Evolutionary conservation across 2,113 vertebrate species (phyloP).

Genomic region (Eidolon helvum): DNA sequence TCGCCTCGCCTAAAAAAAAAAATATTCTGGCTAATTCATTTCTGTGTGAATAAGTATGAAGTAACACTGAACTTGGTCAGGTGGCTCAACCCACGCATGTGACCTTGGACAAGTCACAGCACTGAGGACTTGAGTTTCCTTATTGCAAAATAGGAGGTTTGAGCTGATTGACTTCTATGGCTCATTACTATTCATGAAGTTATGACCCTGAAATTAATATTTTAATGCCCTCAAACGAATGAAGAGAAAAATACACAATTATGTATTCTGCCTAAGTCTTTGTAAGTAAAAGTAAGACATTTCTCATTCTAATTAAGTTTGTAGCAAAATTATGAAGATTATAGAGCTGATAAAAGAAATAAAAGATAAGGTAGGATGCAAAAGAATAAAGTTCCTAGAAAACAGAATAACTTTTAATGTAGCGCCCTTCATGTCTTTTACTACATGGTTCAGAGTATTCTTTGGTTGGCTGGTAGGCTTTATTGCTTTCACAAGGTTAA

Average conservation of each 20-base stretch:
- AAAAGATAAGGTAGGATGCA: background rate
- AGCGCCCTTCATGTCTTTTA: background rate
- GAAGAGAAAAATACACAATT: background rate
- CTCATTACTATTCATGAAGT: background rate
- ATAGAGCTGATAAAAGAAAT: constrained; percentile 12
- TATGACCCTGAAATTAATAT: background rate
- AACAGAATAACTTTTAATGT: constrained; percentile 8
- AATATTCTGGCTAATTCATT: background rate
- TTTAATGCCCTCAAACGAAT: background rate
- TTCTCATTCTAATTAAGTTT: background rate
- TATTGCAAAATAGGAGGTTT: background rate
- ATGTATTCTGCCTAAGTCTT: constrained; percentile 31
- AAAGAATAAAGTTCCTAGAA: background rate
- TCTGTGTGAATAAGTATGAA: background rate
- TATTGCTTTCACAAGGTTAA: constrained; percentile 58
- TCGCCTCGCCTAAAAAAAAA: too few species aligned
- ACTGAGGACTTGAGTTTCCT: background rate
- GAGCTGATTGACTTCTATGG: background rate
- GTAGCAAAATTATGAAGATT: constrained; percentile 1
- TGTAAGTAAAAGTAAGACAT: constrained; percentile 9
- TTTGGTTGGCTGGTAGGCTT: background rate
- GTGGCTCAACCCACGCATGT: background rate
- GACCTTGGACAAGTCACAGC: background rate
- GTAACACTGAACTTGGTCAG: background rate
- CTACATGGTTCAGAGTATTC: background rate